phyloP scores from a whole-genome alignment of 2,888 invertebrate genomes.

The Teleogryllus oceanicus region DNA sequence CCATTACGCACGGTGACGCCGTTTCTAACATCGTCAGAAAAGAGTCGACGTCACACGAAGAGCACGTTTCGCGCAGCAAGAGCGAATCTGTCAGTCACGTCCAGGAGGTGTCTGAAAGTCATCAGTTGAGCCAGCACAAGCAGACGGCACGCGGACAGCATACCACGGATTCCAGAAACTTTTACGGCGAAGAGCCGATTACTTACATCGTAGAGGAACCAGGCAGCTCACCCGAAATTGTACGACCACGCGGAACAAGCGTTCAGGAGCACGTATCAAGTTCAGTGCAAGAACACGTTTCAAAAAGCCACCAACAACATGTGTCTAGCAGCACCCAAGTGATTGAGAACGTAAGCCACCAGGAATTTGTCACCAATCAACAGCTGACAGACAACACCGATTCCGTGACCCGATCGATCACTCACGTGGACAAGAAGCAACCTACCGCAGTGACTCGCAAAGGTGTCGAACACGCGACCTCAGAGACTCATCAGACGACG shows the following conservation, averaged over 20 bases:
- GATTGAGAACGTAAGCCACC: neutral
- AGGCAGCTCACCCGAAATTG: neutral
- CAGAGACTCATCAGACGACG: neutral
- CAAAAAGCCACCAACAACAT: neutral
- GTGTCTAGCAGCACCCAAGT: too few relatives aligned
- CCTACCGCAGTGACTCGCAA: neutral
- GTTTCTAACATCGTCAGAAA: neutral
- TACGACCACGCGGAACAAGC: neutral
- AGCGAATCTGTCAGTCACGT: neutral
- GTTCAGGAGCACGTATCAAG: neutral
- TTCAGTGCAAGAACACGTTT: neutral
- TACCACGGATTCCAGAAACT: too few relatives aligned
- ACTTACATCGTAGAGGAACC: neutral
- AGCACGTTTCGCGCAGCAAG: neutral
- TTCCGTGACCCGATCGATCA: neutral
- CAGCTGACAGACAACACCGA: neutral
- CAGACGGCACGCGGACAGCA: neutral
- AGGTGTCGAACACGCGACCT: neutral
- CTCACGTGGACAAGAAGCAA: neutral
- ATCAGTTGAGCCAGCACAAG: neutral
- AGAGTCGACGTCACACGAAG: neutral
- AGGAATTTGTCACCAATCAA: constrained; percentile 5
- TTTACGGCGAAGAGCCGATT: neutral
- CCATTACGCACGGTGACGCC: neutral
- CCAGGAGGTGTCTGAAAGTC: neutral